Evolutionary conservation across 2,888 invertebrate genomes (phyloP).

Genomic region (Cheilosia soror): DNA sequence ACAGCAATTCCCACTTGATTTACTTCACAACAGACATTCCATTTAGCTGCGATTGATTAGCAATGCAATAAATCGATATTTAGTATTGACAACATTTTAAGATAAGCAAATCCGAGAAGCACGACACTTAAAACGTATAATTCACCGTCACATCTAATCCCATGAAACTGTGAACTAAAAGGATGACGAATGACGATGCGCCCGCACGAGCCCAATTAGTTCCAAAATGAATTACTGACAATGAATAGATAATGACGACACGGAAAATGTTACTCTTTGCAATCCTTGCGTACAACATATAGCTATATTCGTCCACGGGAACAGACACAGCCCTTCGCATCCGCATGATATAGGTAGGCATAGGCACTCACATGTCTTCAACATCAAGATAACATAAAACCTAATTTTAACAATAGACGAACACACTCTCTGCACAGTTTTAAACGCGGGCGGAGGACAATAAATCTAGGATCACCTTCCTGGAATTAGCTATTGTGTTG

Average conservation of each 20-base stretch:
- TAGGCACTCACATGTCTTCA: conserved; percentile 23
- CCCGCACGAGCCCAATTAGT: conserved; percentile 64
- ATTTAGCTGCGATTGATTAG: too few relatives aligned
- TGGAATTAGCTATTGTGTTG: conserved; percentile 71
- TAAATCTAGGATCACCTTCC: conserved; percentile 72
- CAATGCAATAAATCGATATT: background rate
- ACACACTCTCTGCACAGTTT: conserved; percentile 37
- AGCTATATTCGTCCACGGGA: background rate
- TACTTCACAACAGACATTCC: too few relatives aligned
- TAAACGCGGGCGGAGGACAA: conserved; percentile 66
- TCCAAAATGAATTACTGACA: conserved; percentile 57
- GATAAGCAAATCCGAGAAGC: conserved; percentile 57
- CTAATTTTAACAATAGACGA: conserved; percentile 66
- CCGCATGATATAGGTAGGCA: conserved; percentile 8
- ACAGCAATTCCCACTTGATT: too few relatives aligned
- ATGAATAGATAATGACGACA: conserved; percentile 62
- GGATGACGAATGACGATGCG: conserved; percentile 35
- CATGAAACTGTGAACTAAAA: conserved; percentile 59
- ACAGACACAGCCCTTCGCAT: conserved; percentile 8
- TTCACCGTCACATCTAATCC: conserved; percentile 65
- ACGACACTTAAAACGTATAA: conserved; percentile 57
- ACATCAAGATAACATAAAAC: conserved; percentile 63
- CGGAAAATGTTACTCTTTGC: conserved; percentile 18
- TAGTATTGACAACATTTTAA: background rate
- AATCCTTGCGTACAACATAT: conserved; percentile 8